Conservation (phyloP, 2,797 vertebrate species). For the Microchirus variegatus region DNA sequence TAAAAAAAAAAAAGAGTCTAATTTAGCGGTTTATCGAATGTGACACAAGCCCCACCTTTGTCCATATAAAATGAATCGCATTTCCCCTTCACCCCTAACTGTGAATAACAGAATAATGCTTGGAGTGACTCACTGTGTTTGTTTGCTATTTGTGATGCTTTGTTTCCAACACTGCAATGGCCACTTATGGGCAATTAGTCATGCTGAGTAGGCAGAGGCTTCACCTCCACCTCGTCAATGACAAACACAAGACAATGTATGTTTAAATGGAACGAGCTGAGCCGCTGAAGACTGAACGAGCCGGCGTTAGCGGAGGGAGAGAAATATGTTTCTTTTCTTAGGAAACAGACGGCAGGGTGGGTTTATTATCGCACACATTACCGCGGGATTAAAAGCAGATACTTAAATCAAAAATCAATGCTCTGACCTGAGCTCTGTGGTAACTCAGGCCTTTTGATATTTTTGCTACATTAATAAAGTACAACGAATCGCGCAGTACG, state of each 20-base stretch:
- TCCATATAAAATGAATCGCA: background rate
- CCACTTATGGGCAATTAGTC: conserved; percentile 78
- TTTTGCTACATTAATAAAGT: conserved; percentile 20
- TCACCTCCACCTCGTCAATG: conserved; percentile 62
- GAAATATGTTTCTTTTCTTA: conserved; percentile 8
- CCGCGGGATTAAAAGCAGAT: conserved; percentile 31
- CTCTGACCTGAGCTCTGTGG: conserved; percentile 20
- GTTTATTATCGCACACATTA: conserved; percentile 31
- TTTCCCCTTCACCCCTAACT: conserved; percentile 3
- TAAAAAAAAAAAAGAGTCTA: background rate
- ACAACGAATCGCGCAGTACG: conserved; percentile 8
- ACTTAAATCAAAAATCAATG: conserved; percentile 53
- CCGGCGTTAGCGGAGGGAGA: background rate
- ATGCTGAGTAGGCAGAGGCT: conserved; percentile 72
- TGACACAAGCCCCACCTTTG: background rate
- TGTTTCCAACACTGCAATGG: conserved; percentile 65
- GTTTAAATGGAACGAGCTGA: conserved; percentile 41
- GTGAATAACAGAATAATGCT: conserved; percentile 38
- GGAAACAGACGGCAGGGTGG: conserved; percentile 20
- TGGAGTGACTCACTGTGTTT: conserved; percentile 70
- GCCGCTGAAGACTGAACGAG: conserved; percentile 6
- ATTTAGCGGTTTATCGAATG: too few relatives aligned
- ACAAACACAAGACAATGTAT: conserved; percentile 50
- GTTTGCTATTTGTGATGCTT: conserved; percentile 70
- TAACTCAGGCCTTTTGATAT: conserved; percentile 29